phyloP scores from a whole-genome alignment of 2,113 vertebrate species.

The Rattus rattus region DNA sequence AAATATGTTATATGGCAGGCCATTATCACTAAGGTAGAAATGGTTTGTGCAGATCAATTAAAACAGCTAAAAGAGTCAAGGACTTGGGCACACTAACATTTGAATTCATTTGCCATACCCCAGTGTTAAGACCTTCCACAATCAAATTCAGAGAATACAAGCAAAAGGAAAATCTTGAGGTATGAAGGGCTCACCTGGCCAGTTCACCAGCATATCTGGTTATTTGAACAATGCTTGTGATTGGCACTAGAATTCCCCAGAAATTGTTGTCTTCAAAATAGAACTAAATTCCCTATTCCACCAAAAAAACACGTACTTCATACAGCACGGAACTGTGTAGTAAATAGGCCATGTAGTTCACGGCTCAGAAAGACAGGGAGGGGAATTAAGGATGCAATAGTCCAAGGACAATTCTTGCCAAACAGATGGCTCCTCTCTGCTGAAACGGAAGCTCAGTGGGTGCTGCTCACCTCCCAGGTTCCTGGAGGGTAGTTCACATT shows the following conservation, averaged over 20 bases:
- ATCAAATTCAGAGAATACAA: neutral
- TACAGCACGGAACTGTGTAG: slow-evolving; percentile 37
- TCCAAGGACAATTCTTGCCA: slow-evolving; percentile 16
- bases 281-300: slow-evolving; percentile 51
- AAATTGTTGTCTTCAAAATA: slow-evolving; percentile 55
- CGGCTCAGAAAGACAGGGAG: neutral
- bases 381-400: neutral
- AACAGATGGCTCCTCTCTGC: slow-evolving; percentile 57
- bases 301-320: slow-evolving; percentile 13
- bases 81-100: neutral
- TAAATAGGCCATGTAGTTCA: slow-evolving; percentile 68
- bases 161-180: neutral
- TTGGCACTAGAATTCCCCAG: neutral
- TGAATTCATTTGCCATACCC: neutral
- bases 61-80: slow-evolving; percentile 21
- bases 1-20: neutral
- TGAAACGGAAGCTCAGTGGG: slow-evolving; percentile 42
- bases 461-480: slow-evolving; percentile 61
- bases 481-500: slow-evolving; percentile 34
- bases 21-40: slow-evolving; percentile 30
- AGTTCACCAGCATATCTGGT: neutral
- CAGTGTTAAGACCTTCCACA: neutral
- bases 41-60: slow-evolving; percentile 20
- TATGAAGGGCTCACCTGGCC: neutral
- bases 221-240: neutral